Percentiles rank a stretch among this genome's conserved stretches.
Conservation (phyloP, 2,797 vertebrate genomes). For the Crenichthys baileyi region DNA sequence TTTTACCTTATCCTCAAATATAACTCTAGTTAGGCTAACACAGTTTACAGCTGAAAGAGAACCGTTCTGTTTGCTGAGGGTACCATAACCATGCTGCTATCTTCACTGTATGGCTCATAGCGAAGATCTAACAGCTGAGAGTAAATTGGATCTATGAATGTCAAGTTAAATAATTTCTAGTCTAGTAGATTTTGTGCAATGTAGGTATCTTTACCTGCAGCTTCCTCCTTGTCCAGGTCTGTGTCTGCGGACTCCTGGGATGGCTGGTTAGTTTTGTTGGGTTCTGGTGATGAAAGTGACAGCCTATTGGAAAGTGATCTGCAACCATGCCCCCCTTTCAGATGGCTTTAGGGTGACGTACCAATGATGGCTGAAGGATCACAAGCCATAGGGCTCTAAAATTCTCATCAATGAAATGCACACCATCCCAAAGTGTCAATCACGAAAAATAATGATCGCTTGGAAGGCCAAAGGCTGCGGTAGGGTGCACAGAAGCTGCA, state of each 20-base stretch:
- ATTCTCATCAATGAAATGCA: conserved; percentile 82
- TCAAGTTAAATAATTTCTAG: neutral
- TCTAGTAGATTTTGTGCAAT: conserved; percentile 5
- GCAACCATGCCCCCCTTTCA: conserved; percentile 51
- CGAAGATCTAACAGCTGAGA: neutral
- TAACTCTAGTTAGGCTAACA: neutral
- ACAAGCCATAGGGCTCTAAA: conserved; percentile 69
- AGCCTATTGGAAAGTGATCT: conserved; percentile 77
- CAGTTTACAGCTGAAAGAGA: neutral
- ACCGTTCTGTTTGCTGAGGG: neutral
- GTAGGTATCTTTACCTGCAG: conserved; percentile 45
- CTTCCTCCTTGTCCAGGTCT: conserved; percentile 29
- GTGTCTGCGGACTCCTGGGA: conserved; percentile 35
- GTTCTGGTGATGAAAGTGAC: conserved; percentile 64
- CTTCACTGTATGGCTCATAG: neutral
- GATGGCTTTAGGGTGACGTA: conserved; percentile 79
- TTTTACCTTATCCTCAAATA: neutral
- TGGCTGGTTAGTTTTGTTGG: conserved; percentile 55
- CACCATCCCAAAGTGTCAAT: conserved; percentile 75
- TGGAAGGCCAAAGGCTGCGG: conserved; percentile 46
- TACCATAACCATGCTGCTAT: neutral
- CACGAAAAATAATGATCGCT: conserved; percentile 61
- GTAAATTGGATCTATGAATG: neutral
- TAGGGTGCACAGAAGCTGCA: conserved; percentile 7
- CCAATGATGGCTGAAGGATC: conserved; percentile 75